These are phyloP conservation scores for Paelopatides confundens DNA, from an alignment of 53 echinoderm and acorn worm genomes.

Conservation along the genomic window DNA sequence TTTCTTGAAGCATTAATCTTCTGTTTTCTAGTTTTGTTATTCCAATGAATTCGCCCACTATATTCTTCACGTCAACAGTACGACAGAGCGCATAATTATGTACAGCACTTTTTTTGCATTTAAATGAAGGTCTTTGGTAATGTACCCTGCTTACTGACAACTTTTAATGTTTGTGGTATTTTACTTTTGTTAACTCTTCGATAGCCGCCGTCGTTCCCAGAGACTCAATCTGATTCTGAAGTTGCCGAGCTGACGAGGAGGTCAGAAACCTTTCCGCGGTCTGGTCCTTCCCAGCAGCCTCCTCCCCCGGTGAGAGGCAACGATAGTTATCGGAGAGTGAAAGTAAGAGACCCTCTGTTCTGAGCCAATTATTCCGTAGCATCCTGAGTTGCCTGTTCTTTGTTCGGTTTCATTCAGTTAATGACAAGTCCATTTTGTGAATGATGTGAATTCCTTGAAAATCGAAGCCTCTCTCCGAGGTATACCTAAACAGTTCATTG, in stretches of 20 bases:
- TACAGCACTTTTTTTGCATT: too few species aligned
- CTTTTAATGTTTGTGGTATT: too few species aligned
- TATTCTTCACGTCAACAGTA: too few species aligned
- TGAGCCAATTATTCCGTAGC: background rate
- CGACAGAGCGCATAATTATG: too few species aligned
- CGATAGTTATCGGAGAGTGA: conserved; percentile 44
- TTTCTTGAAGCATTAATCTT: too few species aligned
- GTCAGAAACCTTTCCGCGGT: background rate
- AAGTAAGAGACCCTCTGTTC: conserved; percentile 28
- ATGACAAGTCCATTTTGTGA: background rate
- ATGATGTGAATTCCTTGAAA: too few species aligned
- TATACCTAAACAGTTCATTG: too few species aligned
- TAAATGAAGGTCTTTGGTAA: too few species aligned
- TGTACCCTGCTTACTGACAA: too few species aligned
- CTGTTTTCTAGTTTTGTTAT: too few species aligned
- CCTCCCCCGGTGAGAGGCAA: conserved; percentile 17
- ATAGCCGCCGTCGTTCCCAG: conserved; percentile 7
- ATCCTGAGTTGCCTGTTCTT: background rate
- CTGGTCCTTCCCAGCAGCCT: background rate
- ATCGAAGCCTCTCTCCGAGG: too few species aligned
- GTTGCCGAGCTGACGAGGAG: conserved; percentile 39
- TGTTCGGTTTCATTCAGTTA: background rate
- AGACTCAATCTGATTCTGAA: conserved; percentile 39
- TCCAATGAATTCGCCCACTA: too few species aligned
- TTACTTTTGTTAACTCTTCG: background rate